These are phyloP conservation scores for Reinhardtius hippoglossoides DNA, from an alignment of 2,113 vertebrate species.

Conservation along the genomic window DNA sequence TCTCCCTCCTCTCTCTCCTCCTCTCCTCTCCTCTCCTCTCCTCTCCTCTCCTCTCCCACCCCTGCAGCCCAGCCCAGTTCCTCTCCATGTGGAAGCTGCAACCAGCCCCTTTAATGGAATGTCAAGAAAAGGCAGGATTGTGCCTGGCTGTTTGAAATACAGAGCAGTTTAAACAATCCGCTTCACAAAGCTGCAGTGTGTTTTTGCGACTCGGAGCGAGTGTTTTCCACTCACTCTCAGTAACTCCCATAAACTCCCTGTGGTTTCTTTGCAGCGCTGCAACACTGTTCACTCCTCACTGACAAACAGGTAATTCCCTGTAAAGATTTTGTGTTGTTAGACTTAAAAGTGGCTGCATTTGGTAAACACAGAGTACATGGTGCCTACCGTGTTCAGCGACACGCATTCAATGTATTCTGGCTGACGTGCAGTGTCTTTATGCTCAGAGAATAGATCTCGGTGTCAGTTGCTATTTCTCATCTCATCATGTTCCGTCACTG, in stretches of 20 bases:
- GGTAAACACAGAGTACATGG: conserved; percentile 8
- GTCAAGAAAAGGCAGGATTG: conserved; percentile 74
- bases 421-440: conserved; percentile 35
- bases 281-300: conserved; percentile 26
- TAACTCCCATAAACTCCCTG: conserved; percentile 48
- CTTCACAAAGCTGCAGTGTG: conserved; percentile 39
- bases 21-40: neutral
- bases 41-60: neutral
- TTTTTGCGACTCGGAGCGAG: conserved; percentile 34
- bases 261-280: conserved; percentile 25
- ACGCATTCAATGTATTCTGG: conserved; percentile 12
- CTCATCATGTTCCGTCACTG: conserved; percentile 55
- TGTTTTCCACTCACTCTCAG: conserved; percentile 50
- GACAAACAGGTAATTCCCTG: conserved; percentile 36
- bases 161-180: conserved; percentile 69
- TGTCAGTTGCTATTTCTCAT: conserved; percentile 61
- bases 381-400: conserved; percentile 1
- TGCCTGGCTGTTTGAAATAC: conserved; percentile 73
- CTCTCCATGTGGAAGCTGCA: conserved; percentile 53
- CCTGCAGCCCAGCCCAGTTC: conserved; percentile 22
- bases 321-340: conserved; percentile 17
- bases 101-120: conserved; percentile 75
- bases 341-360: conserved; percentile 25
- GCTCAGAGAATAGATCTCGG: conserved; percentile 51
- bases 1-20: no score